Conservation (phyloP, 2,888 invertebrate genomes). For the Nowickia ferox region DNA sequence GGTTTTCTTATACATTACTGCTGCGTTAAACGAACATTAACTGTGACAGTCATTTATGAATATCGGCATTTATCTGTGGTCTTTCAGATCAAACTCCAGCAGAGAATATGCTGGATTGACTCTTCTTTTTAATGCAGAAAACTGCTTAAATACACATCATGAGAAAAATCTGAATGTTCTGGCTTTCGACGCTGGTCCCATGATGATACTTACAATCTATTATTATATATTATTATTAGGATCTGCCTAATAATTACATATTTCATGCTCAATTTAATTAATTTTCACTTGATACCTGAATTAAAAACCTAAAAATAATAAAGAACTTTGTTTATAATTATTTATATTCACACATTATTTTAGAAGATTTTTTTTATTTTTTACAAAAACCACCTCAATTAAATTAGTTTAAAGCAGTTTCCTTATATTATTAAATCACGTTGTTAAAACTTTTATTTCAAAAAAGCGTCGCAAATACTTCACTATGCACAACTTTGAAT, state of each 20-base stretch:
- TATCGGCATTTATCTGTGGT: too few relatives aligned
- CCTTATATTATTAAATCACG: conserved; percentile 26
- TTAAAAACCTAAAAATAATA: not conserved
- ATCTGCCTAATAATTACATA: not conserved
- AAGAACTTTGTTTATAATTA: not conserved
- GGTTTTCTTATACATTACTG: too few relatives aligned
- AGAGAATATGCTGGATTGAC: too few relatives aligned
- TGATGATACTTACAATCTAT: too few relatives aligned
- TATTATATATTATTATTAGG: too few relatives aligned
- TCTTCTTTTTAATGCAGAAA: too few relatives aligned
- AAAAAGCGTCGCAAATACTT: conserved; percentile 48
- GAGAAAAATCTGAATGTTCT: too few relatives aligned
- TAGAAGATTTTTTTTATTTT: not conserved
- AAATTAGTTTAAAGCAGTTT: not conserved
- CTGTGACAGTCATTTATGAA: too few relatives aligned
- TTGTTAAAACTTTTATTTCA: conserved; percentile 22
- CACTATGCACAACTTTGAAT: conserved; percentile 19
- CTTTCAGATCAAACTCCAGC: too few relatives aligned
- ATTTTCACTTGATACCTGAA: not conserved
- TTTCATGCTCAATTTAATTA: not conserved
- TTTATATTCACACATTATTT: not conserved
- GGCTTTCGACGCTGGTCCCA: too few relatives aligned
- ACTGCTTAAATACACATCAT: too few relatives aligned
- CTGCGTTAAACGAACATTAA: too few relatives aligned
- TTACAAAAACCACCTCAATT: not conserved